Evolutionary conservation across 2,888 invertebrate genomes (phyloP), one percentile per base, ranked within the genome.

Genomic region (Pimpla rufipes): DNA sequence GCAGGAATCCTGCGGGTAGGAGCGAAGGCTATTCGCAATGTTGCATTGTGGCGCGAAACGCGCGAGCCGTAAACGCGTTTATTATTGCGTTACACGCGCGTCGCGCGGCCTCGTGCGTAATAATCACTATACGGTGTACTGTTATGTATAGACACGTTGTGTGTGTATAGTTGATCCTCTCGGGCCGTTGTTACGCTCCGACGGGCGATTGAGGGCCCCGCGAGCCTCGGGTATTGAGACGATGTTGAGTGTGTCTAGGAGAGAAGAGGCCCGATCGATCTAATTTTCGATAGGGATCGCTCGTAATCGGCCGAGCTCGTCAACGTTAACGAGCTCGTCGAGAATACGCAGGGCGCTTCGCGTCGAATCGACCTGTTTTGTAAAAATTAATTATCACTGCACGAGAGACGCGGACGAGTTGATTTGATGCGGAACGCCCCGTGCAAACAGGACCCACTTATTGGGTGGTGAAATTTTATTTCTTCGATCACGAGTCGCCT

Each of bases 261-360:
- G 10, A 37, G 45, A 59, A 74, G 45, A n/a, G 18, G 5, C 37
- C 18, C 67, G 59, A 62, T 70, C 68, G 59, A 78, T 70, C 59
- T 50, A 70, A 68, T 78, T 77, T 70, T 78, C 70, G 77, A 77
- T 77, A 68, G 68, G 37, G n/a, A 16, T 37, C 59, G 21, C 21
- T 59, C 50, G 59, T 57, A 76, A 55, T 77, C 68, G 68, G 40
- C 68, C 37, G 68, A 59, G n/a, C n/a, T n/a, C n/a, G n/a, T n/a
- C n/a, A n/a, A 37, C 62, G 68, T 45, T 67, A 47, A 62, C 73
- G 35, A 62, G 62, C 5, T 29, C 18, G 29, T 13, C 35, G 1
- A 16, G 6, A 7, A 16, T 59, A 13, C 23, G 16, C 16, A 2
- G 8, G 29, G 2, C 59, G 8, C 16, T 16, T 10, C 8, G 35